Base-by-base conservation (phyloP, 2,888 invertebrate species). In the Microctonus brassicae region DNA sequence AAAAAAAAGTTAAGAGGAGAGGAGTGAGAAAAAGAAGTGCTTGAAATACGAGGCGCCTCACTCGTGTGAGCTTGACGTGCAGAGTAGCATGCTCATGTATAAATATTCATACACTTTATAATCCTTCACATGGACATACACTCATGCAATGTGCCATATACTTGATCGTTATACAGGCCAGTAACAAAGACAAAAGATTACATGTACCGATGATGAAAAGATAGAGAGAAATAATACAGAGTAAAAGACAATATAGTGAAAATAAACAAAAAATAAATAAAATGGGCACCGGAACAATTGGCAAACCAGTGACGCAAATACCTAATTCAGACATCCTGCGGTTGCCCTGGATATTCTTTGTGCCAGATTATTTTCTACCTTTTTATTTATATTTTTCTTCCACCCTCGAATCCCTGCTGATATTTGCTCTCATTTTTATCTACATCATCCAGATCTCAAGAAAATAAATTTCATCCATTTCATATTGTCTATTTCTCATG, bases 261-360 rank as follows among this genome's bases (percentile, higher is more conserved):
- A 29, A 29, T 7, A 29, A 29, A 29, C 3, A 29, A 55, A 7
- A 55, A 24, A 34, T 34, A 67, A 66, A 73, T 76, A 75, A 78
- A 72, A 71, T 70, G 55, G 65, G 42, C 58, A 72, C 70, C 70
- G 70, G 71, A 78, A 76, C 77, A 79, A 79, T 80, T 77, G 78
- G 73, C 74, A 65, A 70, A 42, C 67, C 39, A 34, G 66, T 80
- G 78, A 80, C 78, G 80, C 76, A 76, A 73, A 76, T 73, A 74
- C 75, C 77, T 77, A 79, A 80, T 79, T 80, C 75, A 75, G 74
- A 78, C 77, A 77, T 80, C 80, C 80, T 78, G 77, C 73, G 63
- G 62, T 58, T 76, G 77, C 52, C 74, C 78, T 74, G 70, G 58
- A 78, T 78, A 42, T 70, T 42, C n/a, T 42, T 39, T 39, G 55